Percentiles rank a stretch among this genome's conserved stretches.
phyloP scores from a whole-genome alignment of 2,888 invertebrate species.

The Ophioninae sp. region DNA sequence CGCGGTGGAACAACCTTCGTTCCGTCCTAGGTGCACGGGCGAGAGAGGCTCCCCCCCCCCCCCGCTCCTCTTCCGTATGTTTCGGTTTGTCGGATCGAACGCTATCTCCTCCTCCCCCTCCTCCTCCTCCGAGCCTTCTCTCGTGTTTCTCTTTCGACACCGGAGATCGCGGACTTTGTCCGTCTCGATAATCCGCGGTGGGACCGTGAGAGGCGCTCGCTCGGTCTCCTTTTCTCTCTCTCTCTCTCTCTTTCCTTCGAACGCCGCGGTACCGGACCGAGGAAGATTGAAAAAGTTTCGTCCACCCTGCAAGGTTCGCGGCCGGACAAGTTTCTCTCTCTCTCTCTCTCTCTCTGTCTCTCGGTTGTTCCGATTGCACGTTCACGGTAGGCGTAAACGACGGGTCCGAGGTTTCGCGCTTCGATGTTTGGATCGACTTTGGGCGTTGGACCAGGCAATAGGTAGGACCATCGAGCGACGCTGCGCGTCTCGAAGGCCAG shows the following conservation, averaged over 20 bases:
- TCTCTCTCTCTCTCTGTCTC: too few relatives aligned
- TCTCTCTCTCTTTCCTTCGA: slow-evolving; percentile 17
- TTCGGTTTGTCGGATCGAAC: slow-evolving; percentile 18
- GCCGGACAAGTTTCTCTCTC: slow-evolving; percentile 15
- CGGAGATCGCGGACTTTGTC: slow-evolving; percentile 42
- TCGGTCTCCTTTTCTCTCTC: slow-evolving; percentile 39
- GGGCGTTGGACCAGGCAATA: too few relatives aligned
- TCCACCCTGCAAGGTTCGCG: slow-evolving; percentile 35
- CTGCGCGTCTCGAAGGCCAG: slow-evolving; percentile 49
- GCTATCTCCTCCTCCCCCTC: neutral
- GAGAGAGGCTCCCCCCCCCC: slow-evolving; percentile 37
- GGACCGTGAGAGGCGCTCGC: neutral
- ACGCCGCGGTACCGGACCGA: slow-evolving; percentile 42
- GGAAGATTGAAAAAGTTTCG: slow-evolving; percentile 59
- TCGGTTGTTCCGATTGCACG: too few relatives aligned
- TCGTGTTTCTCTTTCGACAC: slow-evolving; percentile 18
- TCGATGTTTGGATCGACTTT: too few relatives aligned
- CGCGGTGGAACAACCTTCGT: slow-evolving; percentile 66
- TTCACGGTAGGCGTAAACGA: too few relatives aligned
- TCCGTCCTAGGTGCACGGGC: slow-evolving; percentile 62
- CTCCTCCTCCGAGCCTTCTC: slow-evolving; percentile 3
- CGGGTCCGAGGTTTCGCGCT: too few relatives aligned
- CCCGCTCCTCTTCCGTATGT: slow-evolving; percentile 38
- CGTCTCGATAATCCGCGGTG: too few relatives aligned
- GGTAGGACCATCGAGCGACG: slow-evolving; percentile 58